Evolutionary conservation across 2,888 invertebrate genomes (phyloP), one percentile per base, ranked within the genome.

Genomic region (Himalopsyche kuldschensis): DNA sequence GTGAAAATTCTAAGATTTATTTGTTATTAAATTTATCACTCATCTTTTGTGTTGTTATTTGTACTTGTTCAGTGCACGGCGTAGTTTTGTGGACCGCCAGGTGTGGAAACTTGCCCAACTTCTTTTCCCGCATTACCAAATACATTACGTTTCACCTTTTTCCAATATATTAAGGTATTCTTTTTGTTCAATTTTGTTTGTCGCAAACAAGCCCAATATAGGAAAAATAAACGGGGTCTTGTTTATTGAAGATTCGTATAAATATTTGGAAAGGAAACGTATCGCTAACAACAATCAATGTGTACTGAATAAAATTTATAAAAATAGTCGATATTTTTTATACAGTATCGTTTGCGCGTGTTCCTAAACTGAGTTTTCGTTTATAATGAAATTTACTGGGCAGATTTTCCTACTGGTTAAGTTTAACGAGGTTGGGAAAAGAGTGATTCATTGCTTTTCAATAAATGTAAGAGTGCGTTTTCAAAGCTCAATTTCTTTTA

Each of bases 71-170:
- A 48, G 69, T 24, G 32, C 24, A 63, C 30, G 77, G 77, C 80
- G 63, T 78, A 80, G 80, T 78, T 84, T 82, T 82, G 77, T 79
- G 78, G 84, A 78, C 83, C 85, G 85, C 81, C 85, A 85, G 85
- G 85, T 85, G 85, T 85, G 81, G 81, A 81, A 80, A 85, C 83
- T 82, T 81, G 83, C 47, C 78, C 69, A 83, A 85, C 81, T 83
- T 83, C 80, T 76, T 80, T 82, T 78, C 48, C 55, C 55, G 24
- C 20, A 55, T 55, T 55, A 55, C 55, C 55, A 24, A 55, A 55
- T 20, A 55, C 55, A 55, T 55, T 55, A 55, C 55, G 55, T 55
- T 55, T 55, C 55, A 55, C 55, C 55, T 55, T 55, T 20, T 55
- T 55, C 55, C 55, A 55, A 55, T 55, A 55, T 55, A 55, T 55